Evolutionary conservation across 2,113 vertebrate genomes (phyloP), one percentile per base, ranked within the genome.

Genomic region (Xiphorhynchus elegans): DNA sequence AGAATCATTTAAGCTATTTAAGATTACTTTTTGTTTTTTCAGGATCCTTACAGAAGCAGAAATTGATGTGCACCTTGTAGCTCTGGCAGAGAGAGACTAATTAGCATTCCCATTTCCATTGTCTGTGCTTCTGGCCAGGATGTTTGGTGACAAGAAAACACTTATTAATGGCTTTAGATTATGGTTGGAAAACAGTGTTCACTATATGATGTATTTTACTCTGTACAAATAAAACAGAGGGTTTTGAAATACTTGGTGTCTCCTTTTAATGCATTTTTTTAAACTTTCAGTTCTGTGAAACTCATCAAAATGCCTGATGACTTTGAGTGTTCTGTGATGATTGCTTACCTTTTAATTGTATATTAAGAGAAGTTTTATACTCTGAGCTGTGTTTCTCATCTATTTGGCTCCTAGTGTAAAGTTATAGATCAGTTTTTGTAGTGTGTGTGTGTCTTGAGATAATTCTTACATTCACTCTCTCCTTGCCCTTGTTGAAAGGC

Each of bases 41-140:
- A 99, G 99, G 98, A 99, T 99, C 90, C 98, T 99, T 94, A 98
- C 99, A 97, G 99, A 99, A 97, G 96, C 98, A 53, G 99, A 99
- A 97, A 98, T 99, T 89, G 99, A 99, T 82, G 77, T 97, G 90
- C 99, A 99, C 95, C 99, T 99, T 93, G 98, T 99, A 97, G 97
- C 99, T 96, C 97, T 99, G 98, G 98, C 99, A 90, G 99, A 99
- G 97, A 98, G 99, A 96, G 99, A 99, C 98, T 99, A 98, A 98
- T 84, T 96, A 91, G 95, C 40, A 8, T 95, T 94, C 91, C 85
- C 47, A 40, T 95, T 94, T 94, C 79, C 78, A 73, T 91, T 96
- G 76, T 37, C 77, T 91, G 87, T 86, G 80, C 91, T 96, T 94
- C 96, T 92, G 93, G 64, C 91, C 94, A 93, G 60, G 89, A 88